Base-by-base conservation (phyloP, 2,113 vertebrate genomes). In the Varanus komodoensis region DNA sequence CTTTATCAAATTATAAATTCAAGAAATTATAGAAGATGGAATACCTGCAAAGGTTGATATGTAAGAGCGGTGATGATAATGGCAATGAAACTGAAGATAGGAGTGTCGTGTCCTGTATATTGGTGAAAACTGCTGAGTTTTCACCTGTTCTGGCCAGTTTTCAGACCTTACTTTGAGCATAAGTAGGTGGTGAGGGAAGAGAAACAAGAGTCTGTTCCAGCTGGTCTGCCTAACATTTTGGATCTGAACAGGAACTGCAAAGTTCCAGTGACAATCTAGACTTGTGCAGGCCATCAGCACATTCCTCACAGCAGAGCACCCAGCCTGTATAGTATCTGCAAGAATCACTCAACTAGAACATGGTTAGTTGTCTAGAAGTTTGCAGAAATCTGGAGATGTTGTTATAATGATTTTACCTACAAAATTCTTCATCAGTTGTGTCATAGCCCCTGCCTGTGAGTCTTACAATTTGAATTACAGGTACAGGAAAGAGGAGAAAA, bases 21-120 rank as follows among this genome's bases (percentile, higher is more conserved):
- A 84, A 90, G 89, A 7, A 92, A 34, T 86, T 74, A 17, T 0
- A 78, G 48, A 67, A 77, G 1, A 27, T 87, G 90, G 8, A 14
- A n/a, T 77, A 4, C 21, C 86, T 12, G 3, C 67, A 50, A 89
- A 78, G 64, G 38, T 38, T 48, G n/a, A 38, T 75, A 3, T 57
- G 29, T 29, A 87, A 61, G 52, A 77, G 6, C 32, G 27, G 34
- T 8, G 68, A 23, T 25, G 61, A 78, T 67, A 8, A 5, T 48
- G 27, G 27, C 67, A 78, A 6, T 32, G 25, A 73, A 79, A 67
- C 12, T 7, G 34, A 85, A 52, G 32, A 29, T 71, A 29, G 23
- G 57, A 32, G 34, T 44, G 38, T 44, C 38, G 34, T 44, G 38
- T 44, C 38, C 38, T 44, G 27, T 1, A 27, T 50, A 74, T 25